A percentile compares a stretch with the other conserved stretches of the same genome.
phyloP scores from a whole-genome alignment of 2,113 vertebrate species.

The Trichomycterus rosablanca region DNA sequence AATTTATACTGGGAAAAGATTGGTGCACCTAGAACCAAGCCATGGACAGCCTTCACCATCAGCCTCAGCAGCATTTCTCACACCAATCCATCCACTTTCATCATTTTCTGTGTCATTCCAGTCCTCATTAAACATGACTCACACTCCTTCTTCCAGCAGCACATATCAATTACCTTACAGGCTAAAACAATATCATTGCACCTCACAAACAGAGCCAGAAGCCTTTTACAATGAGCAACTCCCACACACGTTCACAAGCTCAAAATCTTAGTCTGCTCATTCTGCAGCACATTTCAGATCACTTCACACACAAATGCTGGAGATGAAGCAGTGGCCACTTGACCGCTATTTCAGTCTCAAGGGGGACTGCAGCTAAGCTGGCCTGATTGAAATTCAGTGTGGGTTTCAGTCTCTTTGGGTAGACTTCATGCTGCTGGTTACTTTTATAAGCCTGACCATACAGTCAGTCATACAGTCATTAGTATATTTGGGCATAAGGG shows the following conservation, averaged over 20 bases:
- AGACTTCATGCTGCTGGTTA: background rate
- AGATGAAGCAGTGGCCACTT: background rate
- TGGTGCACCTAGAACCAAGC: too few relatives aligned
- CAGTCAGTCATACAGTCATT: too few relatives aligned
- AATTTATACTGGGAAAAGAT: too few relatives aligned
- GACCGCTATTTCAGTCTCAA: background rate
- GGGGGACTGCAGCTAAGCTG: background rate
- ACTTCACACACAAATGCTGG: background rate
- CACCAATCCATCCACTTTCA: background rate
- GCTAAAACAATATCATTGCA: background rate
- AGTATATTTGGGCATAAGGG: too few relatives aligned
- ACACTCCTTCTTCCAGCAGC: conserved; percentile 8
- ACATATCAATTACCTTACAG: conserved; percentile 9
- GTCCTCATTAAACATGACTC: too few relatives aligned
- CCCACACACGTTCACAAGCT: background rate
- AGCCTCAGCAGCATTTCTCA: background rate
- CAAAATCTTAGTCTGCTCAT: background rate
- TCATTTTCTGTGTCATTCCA: too few relatives aligned
- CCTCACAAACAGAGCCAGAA: background rate
- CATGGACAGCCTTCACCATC: too few relatives aligned
- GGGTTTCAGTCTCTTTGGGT: background rate
- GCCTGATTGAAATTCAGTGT: conserved; percentile 17
- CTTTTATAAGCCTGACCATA: conserved; percentile 10
- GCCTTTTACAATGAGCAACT: too few relatives aligned
- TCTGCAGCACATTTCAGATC: background rate